phyloP scores from a whole-genome alignment of 2,797 vertebrate species.

The Pangasius mekongensis region DNA sequence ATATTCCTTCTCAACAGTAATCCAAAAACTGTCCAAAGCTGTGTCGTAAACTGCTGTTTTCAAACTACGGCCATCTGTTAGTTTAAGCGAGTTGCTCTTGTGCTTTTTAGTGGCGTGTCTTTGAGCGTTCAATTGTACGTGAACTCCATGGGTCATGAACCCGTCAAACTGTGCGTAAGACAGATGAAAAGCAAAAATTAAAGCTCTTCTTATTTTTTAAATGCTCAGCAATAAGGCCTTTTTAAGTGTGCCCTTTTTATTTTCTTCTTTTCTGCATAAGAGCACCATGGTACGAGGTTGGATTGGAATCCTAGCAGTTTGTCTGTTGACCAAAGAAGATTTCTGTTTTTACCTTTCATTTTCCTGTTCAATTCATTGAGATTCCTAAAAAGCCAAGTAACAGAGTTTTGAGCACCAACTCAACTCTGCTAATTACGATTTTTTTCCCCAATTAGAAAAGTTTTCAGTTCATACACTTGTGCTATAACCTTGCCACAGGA shows the following conservation, averaged over 20 bases:
- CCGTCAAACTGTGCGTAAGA: slow-evolving; percentile 37
- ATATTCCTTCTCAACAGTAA: slow-evolving; percentile 19
- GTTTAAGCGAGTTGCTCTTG: slow-evolving; percentile 38
- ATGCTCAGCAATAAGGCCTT: neutral
- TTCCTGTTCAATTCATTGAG: slow-evolving; percentile 32
- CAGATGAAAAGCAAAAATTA: neutral
- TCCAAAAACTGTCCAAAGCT: slow-evolving; percentile 40
- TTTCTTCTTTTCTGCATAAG: neutral
- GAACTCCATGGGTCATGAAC: slow-evolving; percentile 40
- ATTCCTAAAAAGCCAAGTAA: slow-evolving; percentile 30
- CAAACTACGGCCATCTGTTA: slow-evolving; percentile 8
- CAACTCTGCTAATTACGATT: neutral
- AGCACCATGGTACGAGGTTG: neutral
- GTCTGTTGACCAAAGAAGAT: slow-evolving; percentile 8
- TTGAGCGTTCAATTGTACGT: slow-evolving; percentile 36
- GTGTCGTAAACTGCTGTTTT: slow-evolving; percentile 39
- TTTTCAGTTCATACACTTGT: neutral
- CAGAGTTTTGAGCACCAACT: slow-evolving; percentile 29
- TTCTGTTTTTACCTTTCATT: slow-evolving; percentile 39
- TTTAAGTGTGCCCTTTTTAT: slow-evolving; percentile 9
- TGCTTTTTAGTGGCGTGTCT: slow-evolving; percentile 34
- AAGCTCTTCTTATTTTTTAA: neutral
- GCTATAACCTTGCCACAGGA: neutral
- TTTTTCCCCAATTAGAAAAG: neutral
- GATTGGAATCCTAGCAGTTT: slow-evolving; percentile 7